Evolutionary conservation across 1,140 invertebrate genomes (phyloP).

Genomic region (Polyergus mexicanus): DNA sequence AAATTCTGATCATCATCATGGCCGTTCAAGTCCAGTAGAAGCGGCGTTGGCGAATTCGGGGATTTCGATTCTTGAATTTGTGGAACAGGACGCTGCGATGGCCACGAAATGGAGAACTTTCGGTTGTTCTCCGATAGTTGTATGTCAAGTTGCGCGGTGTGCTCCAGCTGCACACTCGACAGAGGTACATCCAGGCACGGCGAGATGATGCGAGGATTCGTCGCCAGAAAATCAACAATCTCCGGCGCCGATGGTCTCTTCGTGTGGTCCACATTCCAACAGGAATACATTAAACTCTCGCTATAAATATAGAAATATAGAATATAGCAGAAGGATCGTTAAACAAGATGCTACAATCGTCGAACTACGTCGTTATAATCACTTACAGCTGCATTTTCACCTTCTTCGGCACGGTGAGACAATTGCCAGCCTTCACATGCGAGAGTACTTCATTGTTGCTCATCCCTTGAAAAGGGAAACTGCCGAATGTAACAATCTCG

Average conservation of each 20-base stretch:
- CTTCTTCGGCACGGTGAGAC: slow-evolving; percentile 90
- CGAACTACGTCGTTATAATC: not conserved
- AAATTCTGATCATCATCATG: slow-evolving; percentile 62
- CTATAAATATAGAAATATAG: slow-evolving; percentile 84
- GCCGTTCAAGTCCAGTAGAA: slow-evolving; percentile 74
- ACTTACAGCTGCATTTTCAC: slow-evolving; percentile 93
- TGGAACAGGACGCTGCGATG: slow-evolving; percentile 32
- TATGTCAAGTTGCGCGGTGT: slow-evolving; percentile 88
- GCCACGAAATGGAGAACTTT: slow-evolving; percentile 83
- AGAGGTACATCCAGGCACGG: slow-evolving; percentile 93
- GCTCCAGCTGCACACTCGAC: slow-evolving; percentile 90
- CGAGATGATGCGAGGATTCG: slow-evolving; percentile 91
- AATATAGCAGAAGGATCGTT: not conserved
- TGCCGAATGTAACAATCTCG: slow-evolving; percentile 95
- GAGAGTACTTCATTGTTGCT: slow-evolving; percentile 95
- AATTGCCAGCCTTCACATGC: slow-evolving; percentile 92
- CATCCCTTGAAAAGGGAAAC: slow-evolving; percentile 95
- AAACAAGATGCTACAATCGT: not conserved
- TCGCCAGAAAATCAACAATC: slow-evolving; percentile 93
- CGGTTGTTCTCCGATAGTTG: slow-evolving; percentile 83
- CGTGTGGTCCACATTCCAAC: slow-evolving; percentile 91
- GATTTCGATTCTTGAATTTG: slow-evolving; percentile 27
- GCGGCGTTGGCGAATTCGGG: slow-evolving; percentile 49
- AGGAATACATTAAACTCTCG: slow-evolving; percentile 91
- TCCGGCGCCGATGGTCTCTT: slow-evolving; percentile 91